Evolutionary conservation across 2,888 invertebrate species (phyloP), one percentile per base, ranked within the genome.

Genomic region (Chrysomela aeneicollis): DNA sequence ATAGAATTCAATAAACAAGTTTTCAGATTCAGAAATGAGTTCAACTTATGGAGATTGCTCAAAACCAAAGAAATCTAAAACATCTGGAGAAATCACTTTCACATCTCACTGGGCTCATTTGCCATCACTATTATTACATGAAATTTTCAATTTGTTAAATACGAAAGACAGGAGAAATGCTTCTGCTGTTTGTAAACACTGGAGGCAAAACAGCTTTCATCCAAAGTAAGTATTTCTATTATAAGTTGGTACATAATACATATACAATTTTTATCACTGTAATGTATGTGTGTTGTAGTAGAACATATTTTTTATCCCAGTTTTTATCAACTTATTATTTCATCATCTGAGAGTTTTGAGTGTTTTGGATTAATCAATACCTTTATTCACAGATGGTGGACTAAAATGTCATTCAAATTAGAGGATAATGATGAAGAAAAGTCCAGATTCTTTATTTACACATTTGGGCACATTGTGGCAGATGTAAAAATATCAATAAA

Each of bases 121-220:
- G 69, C 83, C 83, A 53, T 75, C 78, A 46, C 76, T 82, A 55
- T 75, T 83, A 21, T 69, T 83, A 63, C 78, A 82, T 64, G 78
- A 83, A 67, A 78, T 83, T 67, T 83, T 81, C 72, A 77, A 78
- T 69, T 74, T 80, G 63, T 71, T 83, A 37, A 74, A 69, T 67
- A 71, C 74, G 61, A 74, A 75, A 69, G 83, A 83, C 72, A 74
- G 81, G 64, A 75, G 77, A 63, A 80, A 77, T 73, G 83, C 82
- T 47, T 82, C 82, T 30, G 78, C 78, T 71, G 79, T 79, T 61
- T 83, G 83, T 70, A 79, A 77, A 64, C 78, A 79, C 65, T 83
- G 83, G 83, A 76, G 83, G 73, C 77, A 78, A 47, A 79, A 75
- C 64, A 73, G 81, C 18, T 83, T 81, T 71, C 82, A 82, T 75